phyloP scores from a whole-genome alignment of 2,797 vertebrate genomes.

The Pangasius mekongensis region DNA sequence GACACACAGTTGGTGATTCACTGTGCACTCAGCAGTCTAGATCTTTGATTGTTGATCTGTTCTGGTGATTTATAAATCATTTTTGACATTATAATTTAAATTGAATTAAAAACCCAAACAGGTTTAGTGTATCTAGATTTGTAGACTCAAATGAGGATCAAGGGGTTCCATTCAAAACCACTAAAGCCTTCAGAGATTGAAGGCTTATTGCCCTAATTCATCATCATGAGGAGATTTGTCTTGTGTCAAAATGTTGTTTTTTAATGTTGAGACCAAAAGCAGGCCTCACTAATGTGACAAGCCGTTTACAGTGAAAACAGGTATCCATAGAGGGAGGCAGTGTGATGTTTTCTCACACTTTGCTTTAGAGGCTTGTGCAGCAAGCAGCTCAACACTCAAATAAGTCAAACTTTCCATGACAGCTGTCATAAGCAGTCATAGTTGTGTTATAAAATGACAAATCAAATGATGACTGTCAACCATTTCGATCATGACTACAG shows the following conservation, averaged over 20 bases:
- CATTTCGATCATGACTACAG: constrained; percentile 30
- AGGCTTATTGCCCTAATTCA: constrained; percentile 44
- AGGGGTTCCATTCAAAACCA: not conserved
- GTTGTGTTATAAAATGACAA: constrained; percentile 40
- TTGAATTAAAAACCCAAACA: not conserved
- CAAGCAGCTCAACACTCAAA: constrained; percentile 41
- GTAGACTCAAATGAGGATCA: not conserved
- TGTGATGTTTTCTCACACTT: constrained; percentile 56
- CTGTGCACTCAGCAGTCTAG: not conserved
- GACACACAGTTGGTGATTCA: not conserved
- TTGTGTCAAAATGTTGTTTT: constrained; percentile 50
- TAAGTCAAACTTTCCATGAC: constrained; percentile 57
- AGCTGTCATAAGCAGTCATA: constrained; percentile 57
- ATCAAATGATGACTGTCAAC: constrained; percentile 53
- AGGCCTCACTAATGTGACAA: constrained; percentile 60
- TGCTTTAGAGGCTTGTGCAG: constrained; percentile 51
- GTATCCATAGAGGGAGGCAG: constrained; percentile 51
- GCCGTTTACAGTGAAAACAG: constrained; percentile 56
- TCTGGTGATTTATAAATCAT: not conserved
- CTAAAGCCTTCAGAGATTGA: constrained; percentile 37
- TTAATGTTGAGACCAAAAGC: constrained; percentile 53
- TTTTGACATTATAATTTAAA: not conserved
- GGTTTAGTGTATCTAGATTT: not conserved
- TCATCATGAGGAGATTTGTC: constrained; percentile 46
- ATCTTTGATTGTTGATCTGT: not conserved